phyloP scores from a whole-genome alignment of 2,797 vertebrate species.

The Sparidentex hasta region DNA sequence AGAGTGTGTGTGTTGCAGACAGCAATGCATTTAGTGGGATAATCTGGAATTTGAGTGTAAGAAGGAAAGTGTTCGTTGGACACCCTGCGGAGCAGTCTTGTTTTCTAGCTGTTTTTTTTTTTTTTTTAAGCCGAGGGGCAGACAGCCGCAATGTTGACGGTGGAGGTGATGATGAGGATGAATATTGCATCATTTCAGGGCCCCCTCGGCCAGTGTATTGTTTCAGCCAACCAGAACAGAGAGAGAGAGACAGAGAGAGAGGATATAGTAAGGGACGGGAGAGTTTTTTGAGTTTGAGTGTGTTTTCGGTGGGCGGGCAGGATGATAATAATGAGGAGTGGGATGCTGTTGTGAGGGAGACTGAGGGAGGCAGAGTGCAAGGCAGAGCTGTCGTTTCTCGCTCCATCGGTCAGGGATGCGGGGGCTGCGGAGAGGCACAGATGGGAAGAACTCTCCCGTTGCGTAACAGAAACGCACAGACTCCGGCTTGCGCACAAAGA shows the following conservation, averaged over 20 bases:
- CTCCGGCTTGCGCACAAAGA: conserved; percentile 50
- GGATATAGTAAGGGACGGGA: conserved; percentile 6
- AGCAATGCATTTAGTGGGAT: conserved; percentile 67
- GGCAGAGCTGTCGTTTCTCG: conserved; percentile 81
- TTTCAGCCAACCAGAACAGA: background rate
- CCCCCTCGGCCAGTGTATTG: background rate
- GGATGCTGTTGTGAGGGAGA: conserved; percentile 69
- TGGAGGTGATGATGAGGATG: conserved; percentile 22
- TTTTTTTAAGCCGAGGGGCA: conserved; percentile 54
- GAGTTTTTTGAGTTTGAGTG: conserved; percentile 21
- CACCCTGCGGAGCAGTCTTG: conserved; percentile 59
- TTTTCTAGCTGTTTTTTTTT: conserved; percentile 45
- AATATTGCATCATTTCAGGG: conserved; percentile 24
- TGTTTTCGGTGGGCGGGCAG: conserved; percentile 39
- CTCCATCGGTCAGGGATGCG: conserved; percentile 80
- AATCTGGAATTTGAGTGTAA: conserved; percentile 71
- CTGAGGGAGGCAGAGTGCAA: conserved; percentile 73
- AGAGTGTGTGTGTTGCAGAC: conserved; percentile 20
- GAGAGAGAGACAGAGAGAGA: background rate
- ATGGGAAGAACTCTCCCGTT: conserved; percentile 86
- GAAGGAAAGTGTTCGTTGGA: conserved; percentile 65
- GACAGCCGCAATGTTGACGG: conserved; percentile 36
- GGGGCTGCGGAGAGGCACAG: conserved; percentile 80
- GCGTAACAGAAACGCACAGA: conserved; percentile 79
- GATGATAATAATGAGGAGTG: conserved; percentile 67